Evolutionary conservation across 2,888 invertebrate genomes (phyloP), one percentile per base, ranked within the genome.

Genomic region (Epiblema foenella): DNA sequence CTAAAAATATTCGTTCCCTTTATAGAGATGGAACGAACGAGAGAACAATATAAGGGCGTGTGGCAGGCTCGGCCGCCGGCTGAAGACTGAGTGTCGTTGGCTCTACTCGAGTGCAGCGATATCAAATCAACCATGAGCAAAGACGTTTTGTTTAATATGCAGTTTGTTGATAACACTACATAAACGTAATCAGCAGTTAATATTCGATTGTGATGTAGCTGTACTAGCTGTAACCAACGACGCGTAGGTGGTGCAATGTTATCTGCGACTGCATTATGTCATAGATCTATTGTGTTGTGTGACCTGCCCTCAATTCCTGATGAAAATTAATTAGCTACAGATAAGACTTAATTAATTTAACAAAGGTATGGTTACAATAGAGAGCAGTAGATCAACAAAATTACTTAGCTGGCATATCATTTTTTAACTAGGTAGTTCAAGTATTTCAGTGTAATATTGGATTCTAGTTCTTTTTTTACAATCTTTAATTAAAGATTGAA

Each of bases 1-100:
- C 85, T 88, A 89, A 89, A 89, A 89, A 89, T 90, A 88, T 79
- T 72, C 77, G 77, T 77, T 79, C 77, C 76, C 74, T 75, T 88
- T 89, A 83, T 80, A 81, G 85, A 81, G 81, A 79, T 81, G 85
- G 86, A 86, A 83, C 83, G 81, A 77, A 78, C 76, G 77, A 65
- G 67, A 73, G 73, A 80, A 79, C 83, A 84, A 82, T 83, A 73
- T 56, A 83, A 88, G 87, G 88, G 84, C 91, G 91, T 87, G 87
- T 89, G 87, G 76, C 87, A 84, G 81, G 82, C 80, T 75, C 85
- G 81, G 80, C 88, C 84, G 81, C 81, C 83, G 82, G 83, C 78
- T 78, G 80, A 81, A 82, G 83, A 92, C 91, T 91, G 90, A 81
- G 29, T 24, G 20, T 12, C 52, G 52, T 15, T 75, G 69, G 54